These are phyloP conservation scores for Metopolophium dirhodum DNA, from an alignment of 1,140 invertebrate species.

Conservation along the genomic window DNA sequence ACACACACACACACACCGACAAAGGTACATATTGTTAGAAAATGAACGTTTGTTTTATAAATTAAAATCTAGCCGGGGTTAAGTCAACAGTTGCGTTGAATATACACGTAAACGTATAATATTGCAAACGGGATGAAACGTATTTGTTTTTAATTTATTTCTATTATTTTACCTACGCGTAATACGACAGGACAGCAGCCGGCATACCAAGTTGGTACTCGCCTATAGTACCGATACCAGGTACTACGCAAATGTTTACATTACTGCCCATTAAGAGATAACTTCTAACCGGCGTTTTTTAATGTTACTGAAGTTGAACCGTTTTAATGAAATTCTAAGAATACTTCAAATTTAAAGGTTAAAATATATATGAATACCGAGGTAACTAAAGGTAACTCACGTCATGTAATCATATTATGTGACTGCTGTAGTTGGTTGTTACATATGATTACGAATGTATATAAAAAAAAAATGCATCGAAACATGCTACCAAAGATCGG, in stretches of 20 bases:
- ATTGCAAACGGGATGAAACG: not conserved
- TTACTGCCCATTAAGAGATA: not conserved
- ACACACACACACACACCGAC: not conserved
- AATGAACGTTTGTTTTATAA: not conserved
- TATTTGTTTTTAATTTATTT: not conserved
- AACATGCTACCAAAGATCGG: not conserved
- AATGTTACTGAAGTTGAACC: not conserved
- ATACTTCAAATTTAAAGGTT: not conserved
- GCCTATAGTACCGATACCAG: not conserved
- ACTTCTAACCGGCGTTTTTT: not conserved
- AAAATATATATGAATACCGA: not conserved
- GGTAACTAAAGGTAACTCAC: not conserved
- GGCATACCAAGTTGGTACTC: not conserved
- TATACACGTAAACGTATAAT: not conserved
- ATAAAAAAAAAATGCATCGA: not conserved
- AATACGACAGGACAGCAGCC: not conserved
- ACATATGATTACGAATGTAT: not conserved
- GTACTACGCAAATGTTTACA: not conserved
- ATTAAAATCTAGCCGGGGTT: not conserved
- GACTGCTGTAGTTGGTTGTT: not conserved
- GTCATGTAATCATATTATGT: not conserved
- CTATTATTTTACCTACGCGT: not conserved
- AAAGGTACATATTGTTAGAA: not conserved
- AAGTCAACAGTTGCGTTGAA: not conserved
- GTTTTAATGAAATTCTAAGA: not conserved